Base-by-base conservation (phyloP, 2,888 invertebrate genomes). In the Parochlus steinenii region DNA sequence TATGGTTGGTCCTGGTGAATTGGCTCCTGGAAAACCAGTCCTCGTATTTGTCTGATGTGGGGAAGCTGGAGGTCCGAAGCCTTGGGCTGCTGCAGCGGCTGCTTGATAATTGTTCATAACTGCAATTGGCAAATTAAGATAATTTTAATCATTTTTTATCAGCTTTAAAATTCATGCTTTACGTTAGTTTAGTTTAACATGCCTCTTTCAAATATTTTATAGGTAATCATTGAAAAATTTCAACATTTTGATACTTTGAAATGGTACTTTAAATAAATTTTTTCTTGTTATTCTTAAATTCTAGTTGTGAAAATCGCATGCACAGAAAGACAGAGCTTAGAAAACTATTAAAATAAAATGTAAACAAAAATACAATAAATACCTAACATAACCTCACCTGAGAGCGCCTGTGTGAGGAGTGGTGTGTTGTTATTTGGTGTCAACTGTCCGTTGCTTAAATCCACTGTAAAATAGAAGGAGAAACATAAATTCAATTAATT, bases 51-150 rank as follows among this genome's bases (percentile, higher is more conserved):
- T 74, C 39, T 66, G 73, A 54, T 83, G 83, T 43, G 83, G 83
- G 43, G 82, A 82, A 46, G 81, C 80, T 42, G 82, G 82, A 41
- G 82, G 83, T 22, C 78, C 79, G 53, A 74, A 79, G 38, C 77
- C 78, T 48, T 77, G 76, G 43, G 75, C 74, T 45, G 81, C 82
- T 46, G 72, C 73, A 44, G 75, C 75, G 46, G 73, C 71, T 39
- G 83, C 82, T 56, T 83, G 83, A 64, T 90, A 90, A 71, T 87
- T 90, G 71, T 86, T 87, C 83, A 92, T 89, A 65, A 92, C 90
- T 86, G 79, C 48, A 71, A 47, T 63, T 42, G 46, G 47, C 45
- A 43, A 45, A 38, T n/a, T n/a, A n/a, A n/a, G 38, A 25, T 34
- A 33, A 31, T 34, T 34, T 25, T 22, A 15, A 31, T 29, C 16